These are phyloP conservation scores for Xenentodon cancila DNA, from an alignment of 2,797 vertebrate genomes.

Conservation along the genomic window DNA sequence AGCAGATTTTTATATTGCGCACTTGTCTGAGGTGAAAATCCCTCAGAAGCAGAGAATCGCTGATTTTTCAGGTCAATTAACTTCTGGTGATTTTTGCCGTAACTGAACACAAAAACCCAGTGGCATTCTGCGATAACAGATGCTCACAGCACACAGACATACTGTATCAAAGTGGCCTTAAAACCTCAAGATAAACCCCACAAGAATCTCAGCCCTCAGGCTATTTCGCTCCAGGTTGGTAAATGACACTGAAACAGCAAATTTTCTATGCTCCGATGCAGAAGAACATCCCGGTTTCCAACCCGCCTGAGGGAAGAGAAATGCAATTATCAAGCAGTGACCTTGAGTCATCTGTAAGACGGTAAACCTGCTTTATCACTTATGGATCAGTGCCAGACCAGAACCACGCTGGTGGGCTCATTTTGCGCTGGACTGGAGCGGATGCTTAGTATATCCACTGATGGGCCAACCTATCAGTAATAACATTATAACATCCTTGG, in stretches of 20 bases:
- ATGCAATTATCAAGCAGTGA: conserved; percentile 33
- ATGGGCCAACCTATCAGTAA: too few species aligned
- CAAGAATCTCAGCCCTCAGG: conserved; percentile 36
- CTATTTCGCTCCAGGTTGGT: conserved; percentile 36
- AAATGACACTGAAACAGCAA: conserved; percentile 32
- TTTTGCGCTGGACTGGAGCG: conserved; percentile 16
- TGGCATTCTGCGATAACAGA: conserved; percentile 54
- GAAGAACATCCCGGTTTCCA: neutral
- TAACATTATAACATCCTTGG: too few species aligned
- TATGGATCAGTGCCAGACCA: conserved; percentile 27
- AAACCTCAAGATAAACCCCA: conserved; percentile 52
- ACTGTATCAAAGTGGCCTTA: conserved; percentile 41
- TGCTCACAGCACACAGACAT: conserved; percentile 34
- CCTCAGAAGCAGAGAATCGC: conserved; percentile 2
- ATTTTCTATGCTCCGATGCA: conserved; percentile 19
- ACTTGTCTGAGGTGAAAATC: too few species aligned
- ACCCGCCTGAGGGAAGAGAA: conserved; percentile 36
- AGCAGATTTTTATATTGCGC: too few species aligned
- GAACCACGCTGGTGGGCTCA: conserved; percentile 31
- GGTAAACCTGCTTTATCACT: conserved; percentile 25
- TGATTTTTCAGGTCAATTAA: conserved; percentile 60
- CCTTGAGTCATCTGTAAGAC: conserved; percentile 43
- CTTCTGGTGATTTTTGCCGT: conserved; percentile 61
- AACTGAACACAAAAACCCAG: conserved; percentile 32
- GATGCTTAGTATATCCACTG: too few species aligned